These are phyloP conservation scores for Drosophila hamatofila DNA, from an alignment of 2,888 invertebrate species.

Conservation along the genomic window DNA sequence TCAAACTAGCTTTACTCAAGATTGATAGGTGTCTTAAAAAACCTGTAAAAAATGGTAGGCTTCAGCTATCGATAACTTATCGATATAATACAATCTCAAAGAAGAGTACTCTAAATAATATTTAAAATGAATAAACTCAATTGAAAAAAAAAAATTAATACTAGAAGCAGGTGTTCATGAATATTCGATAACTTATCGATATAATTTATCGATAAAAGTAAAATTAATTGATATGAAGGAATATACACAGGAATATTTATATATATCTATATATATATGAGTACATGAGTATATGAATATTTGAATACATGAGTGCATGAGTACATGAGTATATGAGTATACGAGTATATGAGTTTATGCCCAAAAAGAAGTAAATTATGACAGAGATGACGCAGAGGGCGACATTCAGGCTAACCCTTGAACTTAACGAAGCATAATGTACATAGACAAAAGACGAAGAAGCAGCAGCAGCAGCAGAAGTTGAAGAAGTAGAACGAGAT, in stretches of 20 bases:
- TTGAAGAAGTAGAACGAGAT: not conserved
- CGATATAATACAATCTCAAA: not conserved
- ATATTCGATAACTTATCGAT: no score
- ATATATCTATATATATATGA: no score
- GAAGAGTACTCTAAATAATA: not conserved
- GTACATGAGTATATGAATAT: no score
- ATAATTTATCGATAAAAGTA: no score
- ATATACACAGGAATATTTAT: no score
- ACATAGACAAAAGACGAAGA: constrained; percentile 3
- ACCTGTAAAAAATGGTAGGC: no score
- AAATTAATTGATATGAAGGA: no score
- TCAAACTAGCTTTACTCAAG: not conserved
- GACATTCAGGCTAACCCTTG: constrained; percentile 52
- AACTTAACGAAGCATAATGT: constrained; percentile 42
- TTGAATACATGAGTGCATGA: no score
- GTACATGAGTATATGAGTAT: no score
- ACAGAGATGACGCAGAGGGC: not conserved
- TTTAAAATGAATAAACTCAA: no score
- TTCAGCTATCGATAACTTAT: not conserved
- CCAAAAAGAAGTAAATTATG: not conserved
- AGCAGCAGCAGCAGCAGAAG: not conserved
- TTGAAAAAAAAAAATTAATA: not conserved
- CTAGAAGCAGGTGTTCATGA: no score
- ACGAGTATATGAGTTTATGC: not conserved
- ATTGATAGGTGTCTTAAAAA: not conserved